Base-by-base conservation (phyloP, 1,140 invertebrate genomes). In the Fopius arisanus region DNA sequence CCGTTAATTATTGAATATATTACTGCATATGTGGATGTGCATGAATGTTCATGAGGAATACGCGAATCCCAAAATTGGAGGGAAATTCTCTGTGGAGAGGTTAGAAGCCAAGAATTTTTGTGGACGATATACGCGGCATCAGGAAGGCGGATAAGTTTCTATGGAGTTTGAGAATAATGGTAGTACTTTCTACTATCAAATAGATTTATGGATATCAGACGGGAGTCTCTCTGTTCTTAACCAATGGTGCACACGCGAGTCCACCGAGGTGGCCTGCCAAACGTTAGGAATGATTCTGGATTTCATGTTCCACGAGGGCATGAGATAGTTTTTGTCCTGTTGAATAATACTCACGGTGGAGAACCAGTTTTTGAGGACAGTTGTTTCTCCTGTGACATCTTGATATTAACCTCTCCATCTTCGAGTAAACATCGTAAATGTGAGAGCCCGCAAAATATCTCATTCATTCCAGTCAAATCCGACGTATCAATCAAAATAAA, bases 141-240 rank as follows among this genome's bases (percentile, higher is more conserved):
- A 73, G 75, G 59, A 48, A 75, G 65, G 41, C 72, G 74, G 69
- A 75, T 78, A 71, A 70, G 43, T 79, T 78, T 75, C 74, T 74
- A 75, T 69, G 72, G 66, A 48, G 74, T 75, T 48, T 79, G 80
- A 79, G 82, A 86, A 86, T 84, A 84, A 86, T 86, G 79, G 80
- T 79, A 81, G 80, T 80, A 86, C 86, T 87, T 87, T 87, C 84
- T 86, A 87, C 84, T 83, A 85, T 83, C 81, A 84, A 83, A 79
- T 82, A 85, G 84, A 86, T 87, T 87, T 87, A 86, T 86, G 84
- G 83, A 84, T 83, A 84, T 82, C 80, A 80, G 76, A 77, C 74
- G 67, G 16, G 43, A 70, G 65, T 43, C 31, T 67, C 31, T 67
- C 65, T 37, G 10, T 67, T 1, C 0, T 14, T 65, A 31, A 6